These are phyloP conservation scores for Athene noctua DNA, from an alignment of 2,113 vertebrate genomes.

Conservation along the genomic window DNA sequence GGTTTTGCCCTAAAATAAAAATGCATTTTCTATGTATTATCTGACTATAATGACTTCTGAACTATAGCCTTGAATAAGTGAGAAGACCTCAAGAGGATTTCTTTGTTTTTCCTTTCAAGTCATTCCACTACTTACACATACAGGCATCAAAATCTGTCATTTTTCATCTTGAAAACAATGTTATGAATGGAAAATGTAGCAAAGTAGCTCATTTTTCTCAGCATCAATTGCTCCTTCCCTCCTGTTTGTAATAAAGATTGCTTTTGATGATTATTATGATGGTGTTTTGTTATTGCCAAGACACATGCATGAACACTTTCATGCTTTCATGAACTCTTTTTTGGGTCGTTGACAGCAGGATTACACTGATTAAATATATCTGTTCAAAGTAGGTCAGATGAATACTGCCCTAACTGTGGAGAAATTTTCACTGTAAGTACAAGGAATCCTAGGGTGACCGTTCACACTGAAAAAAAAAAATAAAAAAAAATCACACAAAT, in stretches of 20 bases:
- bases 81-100: background rate
- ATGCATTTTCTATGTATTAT: background rate
- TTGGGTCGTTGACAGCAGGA: background rate
- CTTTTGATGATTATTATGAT: constrained; percentile 10
- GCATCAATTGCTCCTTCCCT: background rate
- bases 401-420: constrained; percentile 2
- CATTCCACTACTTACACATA: background rate
- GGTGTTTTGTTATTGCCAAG: background rate
- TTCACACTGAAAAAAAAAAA: background rate
- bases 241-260: background rate
- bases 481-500: background rate
- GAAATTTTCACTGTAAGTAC: background rate
- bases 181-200: background rate
- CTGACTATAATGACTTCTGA: background rate
- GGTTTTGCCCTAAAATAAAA: background rate
- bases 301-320: background rate
- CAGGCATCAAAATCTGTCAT: background rate
- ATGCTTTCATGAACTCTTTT: background rate
- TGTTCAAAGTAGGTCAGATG: constrained; percentile 5
- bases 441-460: background rate
- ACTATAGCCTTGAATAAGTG: background rate
- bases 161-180: background rate
- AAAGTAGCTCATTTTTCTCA: background rate
- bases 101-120: background rate
- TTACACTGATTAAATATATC: background rate